A percentile compares a stretch with the other conserved stretches of the same genome.
Conservation (phyloP, 1,140 invertebrate species). For the Euura lappo region DNA sequence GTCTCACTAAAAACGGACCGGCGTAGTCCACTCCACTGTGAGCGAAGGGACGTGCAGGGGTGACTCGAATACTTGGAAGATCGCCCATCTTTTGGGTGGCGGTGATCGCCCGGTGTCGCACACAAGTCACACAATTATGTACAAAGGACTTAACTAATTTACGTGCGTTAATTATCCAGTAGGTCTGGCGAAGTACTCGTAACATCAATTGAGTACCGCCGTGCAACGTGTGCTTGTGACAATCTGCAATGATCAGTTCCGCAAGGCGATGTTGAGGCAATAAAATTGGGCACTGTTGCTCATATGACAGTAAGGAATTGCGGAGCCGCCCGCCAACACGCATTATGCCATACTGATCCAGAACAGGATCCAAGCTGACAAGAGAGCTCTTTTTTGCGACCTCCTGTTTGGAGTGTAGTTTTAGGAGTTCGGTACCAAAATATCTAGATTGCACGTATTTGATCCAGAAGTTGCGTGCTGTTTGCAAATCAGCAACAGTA, state of each 20-base stretch:
- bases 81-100: conserved; percentile 39
- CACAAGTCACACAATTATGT: conserved; percentile 37
- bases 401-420: not conserved
- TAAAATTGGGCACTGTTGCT: conserved; percentile 27
- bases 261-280: conserved; percentile 25
- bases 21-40: conserved; percentile 50
- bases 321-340: conserved; percentile 30
- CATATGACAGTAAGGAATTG: conserved; percentile 15
- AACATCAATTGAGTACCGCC: conserved; percentile 40
- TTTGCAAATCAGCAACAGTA: too few species aligned
- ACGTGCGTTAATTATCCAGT: conserved; percentile 32
- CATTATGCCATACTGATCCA: conserved; percentile 23
- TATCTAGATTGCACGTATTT: not conserved
- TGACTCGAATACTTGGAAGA: conserved; percentile 33
- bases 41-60: conserved; percentile 38
- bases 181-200: conserved; percentile 23
- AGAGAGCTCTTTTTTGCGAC: conserved; percentile 8
- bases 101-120: conserved; percentile 24
- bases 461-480: not conserved
- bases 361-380: conserved; percentile 13
- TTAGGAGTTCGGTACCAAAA: not conserved
- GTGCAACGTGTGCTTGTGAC: conserved; percentile 41
- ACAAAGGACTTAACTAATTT: conserved; percentile 25
- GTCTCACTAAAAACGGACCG: conserved; percentile 43
- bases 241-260: conserved; percentile 33